Evolutionary conservation across 2,888 invertebrate genomes (phyloP), one percentile per base, ranked within the genome.

Genomic region (Melieria crassipennis): DNA sequence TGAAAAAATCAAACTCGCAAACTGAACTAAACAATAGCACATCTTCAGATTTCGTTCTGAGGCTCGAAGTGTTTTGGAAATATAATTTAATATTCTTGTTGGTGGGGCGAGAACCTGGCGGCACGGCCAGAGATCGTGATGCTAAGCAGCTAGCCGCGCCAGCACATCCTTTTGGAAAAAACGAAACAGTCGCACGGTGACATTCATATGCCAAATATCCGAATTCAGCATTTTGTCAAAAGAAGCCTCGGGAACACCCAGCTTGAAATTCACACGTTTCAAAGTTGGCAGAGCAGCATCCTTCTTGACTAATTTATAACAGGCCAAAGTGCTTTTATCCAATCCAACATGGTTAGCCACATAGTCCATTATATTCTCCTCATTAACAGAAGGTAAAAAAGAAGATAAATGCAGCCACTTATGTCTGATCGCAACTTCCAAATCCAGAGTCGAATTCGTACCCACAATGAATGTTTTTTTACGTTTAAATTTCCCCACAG

Each of bases 251-350:
- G n/a, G n/a, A n/a, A n/a, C n/a, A n/a, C n/a, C n/a, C n/a, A n/a
- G n/a, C 13, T 56, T 56, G 56, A 56, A 56, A 56, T 56, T 56
- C 9, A 56, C 13, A n/a, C 56, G 56, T 7, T 13, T 56, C 13
- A 56, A 7, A 9, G 56, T 13, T n/a, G 9, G 11, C 7, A n/a
- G 9, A 56, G 11, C n/a, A 10, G 13, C 13, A 56, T 56, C 56
- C 13, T 13, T 56, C 13, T 2, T 56, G 7, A 56, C 13, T 7
- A 56, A 13, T 56, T n/a, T 56, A 56, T 56, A 56, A 13, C 56
- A 56, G 9, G 56, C 7, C 10, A 56, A 13, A 4, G 1, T n/a
- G 13, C 13, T 56, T 56, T 56, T 56, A 56, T 56, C 56, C 9
- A 56, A 7, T n/a, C 13, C 13, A n/a, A 13, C 56, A 56, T 9